These are phyloP conservation scores for Leuciscus waleckii DNA, from an alignment of 2,797 vertebrate genomes.

Conservation along the genomic window DNA sequence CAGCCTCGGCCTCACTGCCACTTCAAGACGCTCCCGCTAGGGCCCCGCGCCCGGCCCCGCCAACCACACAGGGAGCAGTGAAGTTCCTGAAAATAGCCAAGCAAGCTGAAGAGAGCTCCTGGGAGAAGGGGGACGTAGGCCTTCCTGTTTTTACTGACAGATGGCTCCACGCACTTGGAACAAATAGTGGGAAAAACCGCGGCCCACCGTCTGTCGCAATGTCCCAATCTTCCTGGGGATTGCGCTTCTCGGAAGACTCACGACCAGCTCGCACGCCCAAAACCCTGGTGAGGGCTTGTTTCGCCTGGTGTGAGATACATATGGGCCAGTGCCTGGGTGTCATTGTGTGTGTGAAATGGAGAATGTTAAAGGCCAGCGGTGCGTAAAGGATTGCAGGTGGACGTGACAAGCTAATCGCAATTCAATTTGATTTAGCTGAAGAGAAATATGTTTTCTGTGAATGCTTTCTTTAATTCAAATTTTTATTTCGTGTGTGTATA, in stretches of 20 bases:
- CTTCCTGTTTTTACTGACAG: slow-evolving; percentile 92
- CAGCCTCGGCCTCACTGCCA: slow-evolving; percentile 81
- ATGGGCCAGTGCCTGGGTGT: neutral
- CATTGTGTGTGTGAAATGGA: slow-evolving; percentile 2
- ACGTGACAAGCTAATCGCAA: neutral
- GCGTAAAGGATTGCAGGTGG: slow-evolving; percentile 72
- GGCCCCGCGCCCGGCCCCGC: slow-evolving; percentile 73
- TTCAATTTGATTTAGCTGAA: slow-evolving; percentile 21
- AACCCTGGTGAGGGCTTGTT: slow-evolving; percentile 62
- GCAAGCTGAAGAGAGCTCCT: slow-evolving; percentile 69
- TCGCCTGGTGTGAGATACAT: neutral
- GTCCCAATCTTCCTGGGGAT: slow-evolving; percentile 65
- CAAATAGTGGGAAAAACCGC: slow-evolving; percentile 83
- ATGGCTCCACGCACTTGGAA: slow-evolving; percentile 85
- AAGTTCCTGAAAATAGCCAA: slow-evolving; percentile 86
- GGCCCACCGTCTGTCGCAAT: slow-evolving; percentile 74
- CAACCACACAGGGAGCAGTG: slow-evolving; percentile 81
- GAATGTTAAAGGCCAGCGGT: slow-evolving; percentile 69
- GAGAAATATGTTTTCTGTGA: neutral
- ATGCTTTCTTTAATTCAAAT: neutral
- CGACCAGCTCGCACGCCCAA: slow-evolving; percentile 70
- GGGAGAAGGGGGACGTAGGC: slow-evolving; percentile 86
- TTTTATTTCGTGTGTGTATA: neutral
- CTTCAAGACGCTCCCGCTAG: slow-evolving; percentile 82
- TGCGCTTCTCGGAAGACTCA: slow-evolving; percentile 50